Conservation (phyloP, 2,113 vertebrate species). For the Coturnix japonica region DNA sequence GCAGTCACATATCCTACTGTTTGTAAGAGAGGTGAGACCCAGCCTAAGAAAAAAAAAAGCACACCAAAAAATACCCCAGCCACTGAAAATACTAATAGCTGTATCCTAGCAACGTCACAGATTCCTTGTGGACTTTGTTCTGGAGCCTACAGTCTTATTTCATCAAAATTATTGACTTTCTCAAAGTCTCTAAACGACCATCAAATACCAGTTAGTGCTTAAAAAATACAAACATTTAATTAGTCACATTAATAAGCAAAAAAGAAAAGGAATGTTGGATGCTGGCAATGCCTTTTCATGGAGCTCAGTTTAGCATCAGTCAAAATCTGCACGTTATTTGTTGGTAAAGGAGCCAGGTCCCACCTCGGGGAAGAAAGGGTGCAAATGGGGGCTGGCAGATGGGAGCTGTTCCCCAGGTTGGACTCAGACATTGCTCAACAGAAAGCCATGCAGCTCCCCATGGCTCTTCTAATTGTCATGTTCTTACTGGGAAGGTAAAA, state of each 20-base stretch:
- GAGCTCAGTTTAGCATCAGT: conserved; percentile 7
- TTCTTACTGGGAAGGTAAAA: not conserved
- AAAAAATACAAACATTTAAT: conserved; percentile 74
- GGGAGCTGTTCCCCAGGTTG: not conserved
- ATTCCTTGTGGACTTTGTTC: conserved; percentile 73
- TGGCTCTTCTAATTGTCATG: not conserved
- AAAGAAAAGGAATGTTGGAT: not conserved
- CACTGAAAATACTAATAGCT: conserved; percentile 69
- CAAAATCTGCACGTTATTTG: conserved; percentile 25
- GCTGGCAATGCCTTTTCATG: not conserved
- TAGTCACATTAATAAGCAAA: conserved; percentile 57
- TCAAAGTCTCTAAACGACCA: conserved; percentile 67
- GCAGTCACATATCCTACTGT: not conserved
- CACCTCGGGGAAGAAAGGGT: not conserved
- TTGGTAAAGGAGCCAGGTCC: not conserved
- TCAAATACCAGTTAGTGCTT: conserved; percentile 62
- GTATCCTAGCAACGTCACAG: conserved; percentile 69
- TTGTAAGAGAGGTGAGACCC: conserved; percentile 3
- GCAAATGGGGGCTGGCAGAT: not conserved
- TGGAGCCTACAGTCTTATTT: conserved; percentile 63
- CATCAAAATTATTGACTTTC: conserved; percentile 71
- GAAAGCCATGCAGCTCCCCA: not conserved
- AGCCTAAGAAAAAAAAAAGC: not conserved
- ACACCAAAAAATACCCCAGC: conserved; percentile 50
- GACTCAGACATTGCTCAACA: not conserved